Evolutionary conservation across 1,140 invertebrate genomes (phyloP), one percentile per base, ranked within the genome.

Genomic region (Zaprionus camerounensis): DNA sequence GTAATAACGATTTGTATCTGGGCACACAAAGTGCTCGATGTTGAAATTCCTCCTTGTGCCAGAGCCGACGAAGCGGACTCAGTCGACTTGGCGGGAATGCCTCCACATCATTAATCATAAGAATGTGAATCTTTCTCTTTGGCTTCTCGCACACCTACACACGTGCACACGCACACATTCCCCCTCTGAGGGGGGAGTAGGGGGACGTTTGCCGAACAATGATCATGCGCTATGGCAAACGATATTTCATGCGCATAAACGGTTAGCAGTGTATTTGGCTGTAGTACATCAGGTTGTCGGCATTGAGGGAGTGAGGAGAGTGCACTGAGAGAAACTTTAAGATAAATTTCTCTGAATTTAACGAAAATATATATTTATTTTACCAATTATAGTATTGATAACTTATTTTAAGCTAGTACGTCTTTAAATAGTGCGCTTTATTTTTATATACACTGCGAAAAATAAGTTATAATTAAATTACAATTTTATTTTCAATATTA

Each of bases 1-100:
- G 91, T 92, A 92, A 92, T 92, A 92, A 92, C 91, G 91, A 92
- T 92, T 92, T 92, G 91, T 92, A 92, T 91, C 82, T 83, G 85
- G 66, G 82, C 82, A 90, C 85, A 90, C 85, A 90, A 91, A 90
- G 85, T 90, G 90, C 86, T 90, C 90, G 41, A 90, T 91, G 85
- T 90, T 90, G 85, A 90, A 90, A 90, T 90, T 91, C 85, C 86
- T 91, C 85, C 86, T 82, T 79, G 81, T 24, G 24, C 26, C 55
- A 34, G 71, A 68, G 80, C 79, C 82, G 80, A 71, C 79, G 72
- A 55, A 6, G 53, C 11, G 20, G 20, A 20, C 20, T 7, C 7
- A 17, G n/a, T 46, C 53, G 53, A 56, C 26, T 22, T 17, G 46
- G 53, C 53, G 17, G 46, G 46, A 56, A 66, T 53, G 67, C 70